A percentile compares a stretch with the other conserved stretches of the same genome.
Evolutionary conservation across 2,888 invertebrate species (phyloP).

Genomic region (Folsomia candida): DNA sequence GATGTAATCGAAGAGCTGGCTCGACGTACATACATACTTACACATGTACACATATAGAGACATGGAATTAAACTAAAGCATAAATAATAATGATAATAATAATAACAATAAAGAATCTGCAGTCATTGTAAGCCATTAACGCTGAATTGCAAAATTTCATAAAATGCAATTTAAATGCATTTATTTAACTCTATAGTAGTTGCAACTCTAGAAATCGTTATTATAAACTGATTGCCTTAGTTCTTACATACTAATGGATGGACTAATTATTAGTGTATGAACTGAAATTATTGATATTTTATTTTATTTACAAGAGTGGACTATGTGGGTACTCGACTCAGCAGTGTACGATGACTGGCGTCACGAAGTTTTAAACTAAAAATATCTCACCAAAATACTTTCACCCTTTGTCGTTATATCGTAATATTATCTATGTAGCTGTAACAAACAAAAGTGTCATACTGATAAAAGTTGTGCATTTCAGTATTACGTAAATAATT

Average conservation of each 20-base stretch:
- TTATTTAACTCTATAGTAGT: not conserved
- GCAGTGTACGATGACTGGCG: not conserved
- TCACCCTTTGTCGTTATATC: not conserved
- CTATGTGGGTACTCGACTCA: slow-evolving; percentile 14
- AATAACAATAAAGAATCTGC: not conserved
- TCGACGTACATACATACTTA: too few species aligned
- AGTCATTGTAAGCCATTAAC: not conserved
- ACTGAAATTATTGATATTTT: not conserved
- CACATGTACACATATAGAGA: too few species aligned
- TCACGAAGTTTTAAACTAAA: not conserved
- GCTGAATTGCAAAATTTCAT: too few species aligned
- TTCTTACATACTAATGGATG: not conserved
- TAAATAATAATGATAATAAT: not conserved
- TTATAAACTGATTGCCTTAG: not conserved
- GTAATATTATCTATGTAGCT: not conserved
- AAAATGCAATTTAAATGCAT: not conserved
- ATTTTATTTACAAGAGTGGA: not conserved
- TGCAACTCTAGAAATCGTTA: not conserved
- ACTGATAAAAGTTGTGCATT: not conserved
- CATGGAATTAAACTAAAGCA: not conserved
- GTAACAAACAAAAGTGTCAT: not conserved
- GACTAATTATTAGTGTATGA: not conserved
- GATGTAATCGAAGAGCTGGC: too few species aligned
- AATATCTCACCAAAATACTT: not conserved
- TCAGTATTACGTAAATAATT: not conserved